Evolutionary conservation across 2,113 vertebrate genomes (phyloP).

Genomic region (Puntigrus tetrazona): DNA sequence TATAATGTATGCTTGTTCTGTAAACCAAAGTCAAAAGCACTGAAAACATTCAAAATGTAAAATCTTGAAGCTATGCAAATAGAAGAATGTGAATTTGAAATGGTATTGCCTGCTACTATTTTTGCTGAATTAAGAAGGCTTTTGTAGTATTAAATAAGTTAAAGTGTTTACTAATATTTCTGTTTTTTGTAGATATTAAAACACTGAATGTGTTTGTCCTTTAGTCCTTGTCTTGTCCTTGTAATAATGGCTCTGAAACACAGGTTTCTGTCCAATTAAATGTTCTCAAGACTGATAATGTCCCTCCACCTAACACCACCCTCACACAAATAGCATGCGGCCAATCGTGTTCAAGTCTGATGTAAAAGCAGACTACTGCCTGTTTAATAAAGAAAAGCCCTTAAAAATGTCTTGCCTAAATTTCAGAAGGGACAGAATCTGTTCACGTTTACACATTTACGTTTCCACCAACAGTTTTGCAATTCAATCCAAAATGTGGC

Average conservation of each 20-base stretch:
- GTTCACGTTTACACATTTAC: background rate
- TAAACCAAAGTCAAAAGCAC: background rate
- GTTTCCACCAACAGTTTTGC: background rate
- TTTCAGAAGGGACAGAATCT: background rate
- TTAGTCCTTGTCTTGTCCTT: background rate
- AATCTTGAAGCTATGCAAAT: background rate
- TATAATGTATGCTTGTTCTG: background rate
- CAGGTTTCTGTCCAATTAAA: background rate
- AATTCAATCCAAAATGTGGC: background rate
- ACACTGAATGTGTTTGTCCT: background rate
- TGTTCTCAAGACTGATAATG: background rate
- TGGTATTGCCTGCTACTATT: background rate
- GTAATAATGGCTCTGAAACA: background rate
- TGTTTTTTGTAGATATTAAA: background rate
- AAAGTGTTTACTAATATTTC: background rate
- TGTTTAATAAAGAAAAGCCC: background rate
- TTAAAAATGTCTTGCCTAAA: background rate
- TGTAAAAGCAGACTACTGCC: background rate
- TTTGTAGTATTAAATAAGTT: background rate
- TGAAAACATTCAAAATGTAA: constrained; percentile 4
- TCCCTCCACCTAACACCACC: background rate
- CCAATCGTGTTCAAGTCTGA: background rate
- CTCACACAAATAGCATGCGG: background rate
- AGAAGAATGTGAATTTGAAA: background rate
- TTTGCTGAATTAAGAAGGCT: background rate